phyloP scores from a whole-genome alignment of 1,140 invertebrate species.

The Metopolophium dirhodum region DNA sequence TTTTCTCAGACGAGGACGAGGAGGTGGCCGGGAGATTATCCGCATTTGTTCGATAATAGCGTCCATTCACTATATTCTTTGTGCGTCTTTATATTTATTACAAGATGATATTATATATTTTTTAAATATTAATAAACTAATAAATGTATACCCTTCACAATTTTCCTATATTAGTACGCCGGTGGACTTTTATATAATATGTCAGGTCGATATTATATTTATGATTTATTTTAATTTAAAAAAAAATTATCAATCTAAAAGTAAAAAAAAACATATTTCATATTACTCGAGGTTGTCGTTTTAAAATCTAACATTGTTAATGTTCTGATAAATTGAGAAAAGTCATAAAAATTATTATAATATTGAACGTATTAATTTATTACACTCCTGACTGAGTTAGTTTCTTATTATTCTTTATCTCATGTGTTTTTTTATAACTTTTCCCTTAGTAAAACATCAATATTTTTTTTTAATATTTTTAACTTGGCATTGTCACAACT shows the following conservation, averaged over 20 bases:
- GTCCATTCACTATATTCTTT: background rate
- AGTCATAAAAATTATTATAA: too few relatives aligned
- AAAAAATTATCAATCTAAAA: background rate
- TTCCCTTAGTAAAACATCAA: background rate
- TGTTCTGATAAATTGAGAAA: too few relatives aligned
- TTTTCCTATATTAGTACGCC: background rate
- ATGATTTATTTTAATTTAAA: background rate
- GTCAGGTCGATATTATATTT: background rate
- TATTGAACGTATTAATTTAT: too few relatives aligned
- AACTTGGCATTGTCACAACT: background rate
- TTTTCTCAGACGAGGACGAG: background rate
- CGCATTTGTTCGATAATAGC: background rate
- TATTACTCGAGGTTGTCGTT: too few relatives aligned
- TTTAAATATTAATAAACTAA: background rate
- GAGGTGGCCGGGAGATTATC: background rate
- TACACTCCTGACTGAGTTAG: background rate
- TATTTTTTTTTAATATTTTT: background rate
- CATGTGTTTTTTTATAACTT: background rate
- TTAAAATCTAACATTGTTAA: too few relatives aligned
- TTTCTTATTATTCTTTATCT: background rate
- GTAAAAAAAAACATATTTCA: too few relatives aligned
- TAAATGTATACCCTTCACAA: background rate
- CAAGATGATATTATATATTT: background rate
- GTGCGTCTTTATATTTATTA: background rate
- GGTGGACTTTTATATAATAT: background rate